Percentiles rank a stretch among this genome's conserved stretches.
Evolutionary conservation across 2,888 invertebrate species (phyloP).

Genomic region (Pammene fasciana): DNA sequence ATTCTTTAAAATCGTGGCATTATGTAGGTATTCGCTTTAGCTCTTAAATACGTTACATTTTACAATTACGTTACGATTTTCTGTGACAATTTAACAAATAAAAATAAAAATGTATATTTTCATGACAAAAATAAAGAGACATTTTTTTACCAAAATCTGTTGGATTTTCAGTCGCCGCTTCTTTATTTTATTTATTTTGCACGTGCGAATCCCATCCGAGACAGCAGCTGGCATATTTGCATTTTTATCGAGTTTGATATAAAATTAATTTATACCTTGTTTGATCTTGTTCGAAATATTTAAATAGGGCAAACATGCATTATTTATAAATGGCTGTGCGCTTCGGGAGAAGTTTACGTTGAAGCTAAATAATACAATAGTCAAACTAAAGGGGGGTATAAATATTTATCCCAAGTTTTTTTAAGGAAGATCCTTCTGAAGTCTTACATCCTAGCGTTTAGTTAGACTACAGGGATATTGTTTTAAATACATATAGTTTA

Average conservation of each 20-base stretch:
- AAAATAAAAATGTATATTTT: background rate
- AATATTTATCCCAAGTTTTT: background rate
- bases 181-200: conserved; percentile 33
- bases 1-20: too few species aligned
- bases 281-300: conserved; percentile 39
- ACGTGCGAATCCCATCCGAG: conserved; percentile 18
- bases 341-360: background rate
- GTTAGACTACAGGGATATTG: too few species aligned
- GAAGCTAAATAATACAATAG: background rate
- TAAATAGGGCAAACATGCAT: conserved; percentile 35
- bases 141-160: background rate
- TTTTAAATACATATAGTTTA: too few species aligned
- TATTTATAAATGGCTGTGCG: conserved; percentile 27
- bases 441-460: too few species aligned
- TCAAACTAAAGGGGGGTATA: background rate
- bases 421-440: background rate
- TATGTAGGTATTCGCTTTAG: too few species aligned
- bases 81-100: too few species aligned
- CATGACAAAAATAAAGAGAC: background rate
- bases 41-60: too few species aligned
- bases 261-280: conserved; percentile 40
- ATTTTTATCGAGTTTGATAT: conserved; percentile 37
- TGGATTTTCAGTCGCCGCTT: background rate
- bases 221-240: conserved; percentile 38
- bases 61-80: too few species aligned